Percentiles rank a stretch among this genome's conserved stretches.
Evolutionary conservation across 2,888 invertebrate genomes (phyloP).

Genomic region (Rotaria socialis): DNA sequence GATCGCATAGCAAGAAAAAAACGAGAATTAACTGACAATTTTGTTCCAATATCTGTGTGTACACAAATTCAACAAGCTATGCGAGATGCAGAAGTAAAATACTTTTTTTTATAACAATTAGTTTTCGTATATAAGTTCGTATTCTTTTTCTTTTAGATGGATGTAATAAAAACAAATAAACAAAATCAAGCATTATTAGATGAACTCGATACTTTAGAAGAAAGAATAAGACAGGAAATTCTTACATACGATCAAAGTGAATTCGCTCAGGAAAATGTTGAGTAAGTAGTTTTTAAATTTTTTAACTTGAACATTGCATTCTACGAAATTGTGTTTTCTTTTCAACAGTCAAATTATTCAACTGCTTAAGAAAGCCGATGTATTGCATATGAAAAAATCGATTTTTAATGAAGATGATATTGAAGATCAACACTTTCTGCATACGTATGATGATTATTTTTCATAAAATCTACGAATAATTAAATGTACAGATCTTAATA

Average conservation of each 20-base stretch:
- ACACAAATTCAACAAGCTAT: constrained; percentile 8
- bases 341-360: background rate
- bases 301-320: background rate
- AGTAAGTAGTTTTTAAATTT: background rate
- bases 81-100: background rate
- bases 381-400: background rate
- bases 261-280: background rate
- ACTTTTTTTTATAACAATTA: background rate
- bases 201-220: constrained; percentile 9
- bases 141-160: background rate
- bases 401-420: background rate
- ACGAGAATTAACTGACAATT: constrained; percentile 3
- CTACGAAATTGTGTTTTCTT: background rate
- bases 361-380: background rate
- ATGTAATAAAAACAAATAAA: background rate
- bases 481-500: background rate
- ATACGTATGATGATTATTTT: constrained; percentile 34
- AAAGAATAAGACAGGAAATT: background rate
- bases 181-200: background rate
- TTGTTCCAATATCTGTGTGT: background rate
- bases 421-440: background rate
- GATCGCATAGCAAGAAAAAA: background rate
- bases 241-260: background rate
- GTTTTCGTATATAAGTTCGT: too few relatives aligned
- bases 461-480: background rate